Percentiles rank a stretch among this genome's conserved stretches.
Conservation (phyloP, 2,113 vertebrate genomes). For the Pterocles orientalis region DNA sequence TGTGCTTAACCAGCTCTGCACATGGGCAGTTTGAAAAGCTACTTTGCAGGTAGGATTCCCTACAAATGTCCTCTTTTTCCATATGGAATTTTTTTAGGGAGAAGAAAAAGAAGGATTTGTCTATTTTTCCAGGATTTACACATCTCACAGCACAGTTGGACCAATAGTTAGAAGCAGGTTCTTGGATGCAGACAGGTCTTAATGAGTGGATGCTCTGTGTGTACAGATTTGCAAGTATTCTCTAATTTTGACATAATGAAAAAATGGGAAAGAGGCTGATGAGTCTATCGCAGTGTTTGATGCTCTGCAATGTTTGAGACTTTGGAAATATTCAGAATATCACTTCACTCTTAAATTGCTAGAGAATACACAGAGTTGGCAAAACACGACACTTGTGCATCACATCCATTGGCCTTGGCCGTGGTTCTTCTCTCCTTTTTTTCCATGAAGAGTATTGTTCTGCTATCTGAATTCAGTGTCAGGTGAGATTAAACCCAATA, state of each 20-base stretch:
- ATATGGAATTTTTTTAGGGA: fast-evolving
- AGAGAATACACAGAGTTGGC: background rate
- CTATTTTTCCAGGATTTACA: background rate
- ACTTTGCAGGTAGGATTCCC: background rate
- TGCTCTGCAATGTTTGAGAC: background rate
- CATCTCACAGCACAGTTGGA: background rate
- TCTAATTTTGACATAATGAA: background rate
- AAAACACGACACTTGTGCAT: background rate
- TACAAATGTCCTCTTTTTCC: background rate
- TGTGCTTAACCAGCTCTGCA: background rate
- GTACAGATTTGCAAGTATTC: background rate
- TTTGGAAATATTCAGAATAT: background rate
- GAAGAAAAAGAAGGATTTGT: background rate
- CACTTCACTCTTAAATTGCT: background rate
- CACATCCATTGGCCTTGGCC: background rate
- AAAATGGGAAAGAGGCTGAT: background rate
- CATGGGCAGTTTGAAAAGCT: background rate
- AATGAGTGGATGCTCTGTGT: background rate
- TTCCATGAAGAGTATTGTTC: background rate
- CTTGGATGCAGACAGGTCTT: background rate
- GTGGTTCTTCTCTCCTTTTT: background rate
- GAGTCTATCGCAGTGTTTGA: background rate
- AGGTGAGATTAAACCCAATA: background rate
- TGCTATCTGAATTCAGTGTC: background rate
- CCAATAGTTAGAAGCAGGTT: background rate